These are phyloP conservation scores for Gadopsis marmoratus DNA, from an alignment of 2,797 vertebrate species.

Conservation along the genomic window DNA sequence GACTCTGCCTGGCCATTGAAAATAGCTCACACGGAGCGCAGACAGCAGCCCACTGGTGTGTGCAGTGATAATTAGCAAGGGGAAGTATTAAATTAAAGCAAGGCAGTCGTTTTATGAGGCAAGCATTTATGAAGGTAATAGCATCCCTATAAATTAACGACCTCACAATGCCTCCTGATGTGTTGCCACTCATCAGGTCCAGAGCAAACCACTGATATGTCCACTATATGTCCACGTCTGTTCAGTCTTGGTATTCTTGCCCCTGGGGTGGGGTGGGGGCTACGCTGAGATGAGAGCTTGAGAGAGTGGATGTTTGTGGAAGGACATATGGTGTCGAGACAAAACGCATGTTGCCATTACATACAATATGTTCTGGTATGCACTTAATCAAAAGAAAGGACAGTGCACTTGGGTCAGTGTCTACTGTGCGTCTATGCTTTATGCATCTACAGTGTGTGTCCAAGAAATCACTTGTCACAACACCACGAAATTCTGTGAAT, in stretches of 20 bases:
- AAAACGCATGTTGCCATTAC: constrained; percentile 57
- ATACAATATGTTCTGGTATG: constrained; percentile 69
- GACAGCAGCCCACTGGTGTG: constrained; percentile 61
- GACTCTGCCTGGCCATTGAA: constrained; percentile 10
- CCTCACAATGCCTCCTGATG: constrained; percentile 73
- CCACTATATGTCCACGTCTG: constrained; percentile 61
- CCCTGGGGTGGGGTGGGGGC: constrained; percentile 32
- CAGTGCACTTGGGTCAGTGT: constrained; percentile 27
- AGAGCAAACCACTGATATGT: constrained; percentile 48
- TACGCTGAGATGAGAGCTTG: constrained; percentile 45
- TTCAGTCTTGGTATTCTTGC: constrained; percentile 64
- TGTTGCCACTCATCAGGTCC: constrained; percentile 74
- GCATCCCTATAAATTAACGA: constrained; percentile 83
- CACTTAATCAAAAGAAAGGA: constrained; percentile 53
- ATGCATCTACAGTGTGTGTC: constrained; percentile 19
- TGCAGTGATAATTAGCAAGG: constrained; percentile 75
- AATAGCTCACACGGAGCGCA: constrained; percentile 46
- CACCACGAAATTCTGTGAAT: constrained; percentile 26
- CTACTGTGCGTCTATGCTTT: constrained; percentile 18
- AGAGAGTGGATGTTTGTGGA: constrained; percentile 55
- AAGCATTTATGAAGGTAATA: constrained; percentile 79
- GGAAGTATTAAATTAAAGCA: constrained; percentile 86
- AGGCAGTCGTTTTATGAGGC: constrained; percentile 78
- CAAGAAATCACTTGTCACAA: constrained; percentile 32
- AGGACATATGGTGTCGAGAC: constrained; percentile 72